Evolutionary conservation across 2,113 vertebrate species (phyloP).

Genomic region (Eonycteris spelaea): DNA sequence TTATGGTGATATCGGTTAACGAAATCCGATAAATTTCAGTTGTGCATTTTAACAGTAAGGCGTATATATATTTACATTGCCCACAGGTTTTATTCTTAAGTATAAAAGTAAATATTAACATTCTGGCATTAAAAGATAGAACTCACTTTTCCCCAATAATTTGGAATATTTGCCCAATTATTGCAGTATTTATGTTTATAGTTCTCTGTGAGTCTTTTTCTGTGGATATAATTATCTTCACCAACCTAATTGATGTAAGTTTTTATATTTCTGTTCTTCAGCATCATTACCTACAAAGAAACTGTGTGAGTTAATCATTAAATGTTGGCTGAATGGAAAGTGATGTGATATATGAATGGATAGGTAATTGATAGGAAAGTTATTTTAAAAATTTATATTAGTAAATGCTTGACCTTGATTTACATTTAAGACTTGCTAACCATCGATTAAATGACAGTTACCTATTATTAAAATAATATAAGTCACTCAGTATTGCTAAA

Average conservation of each 20-base stretch:
- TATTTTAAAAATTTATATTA: neutral
- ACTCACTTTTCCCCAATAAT: neutral
- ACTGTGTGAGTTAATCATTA: neutral
- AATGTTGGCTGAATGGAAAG: conserved; percentile 1
- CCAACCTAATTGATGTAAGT: neutral
- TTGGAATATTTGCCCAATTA: neutral
- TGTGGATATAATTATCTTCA: neutral
- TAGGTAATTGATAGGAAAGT: neutral
- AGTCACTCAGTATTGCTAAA: neutral
- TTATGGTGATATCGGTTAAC: no score
- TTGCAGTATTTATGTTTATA: neutral
- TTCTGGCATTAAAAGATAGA: neutral
- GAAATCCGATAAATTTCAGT: no score
- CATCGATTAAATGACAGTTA: neutral
- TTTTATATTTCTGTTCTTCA: neutral
- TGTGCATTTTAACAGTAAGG: no score
- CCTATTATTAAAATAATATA: neutral
- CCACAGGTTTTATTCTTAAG: neutral
- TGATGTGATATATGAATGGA: neutral
- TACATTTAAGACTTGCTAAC: neutral
- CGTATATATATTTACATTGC: no score
- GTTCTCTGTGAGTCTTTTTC: neutral
- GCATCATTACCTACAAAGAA: neutral
- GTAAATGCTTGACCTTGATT: neutral
- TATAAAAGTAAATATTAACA: conserved; percentile 2